phyloP scores from a whole-genome alignment of 2,113 vertebrate species.

The Recurvirostra avosetta region DNA sequence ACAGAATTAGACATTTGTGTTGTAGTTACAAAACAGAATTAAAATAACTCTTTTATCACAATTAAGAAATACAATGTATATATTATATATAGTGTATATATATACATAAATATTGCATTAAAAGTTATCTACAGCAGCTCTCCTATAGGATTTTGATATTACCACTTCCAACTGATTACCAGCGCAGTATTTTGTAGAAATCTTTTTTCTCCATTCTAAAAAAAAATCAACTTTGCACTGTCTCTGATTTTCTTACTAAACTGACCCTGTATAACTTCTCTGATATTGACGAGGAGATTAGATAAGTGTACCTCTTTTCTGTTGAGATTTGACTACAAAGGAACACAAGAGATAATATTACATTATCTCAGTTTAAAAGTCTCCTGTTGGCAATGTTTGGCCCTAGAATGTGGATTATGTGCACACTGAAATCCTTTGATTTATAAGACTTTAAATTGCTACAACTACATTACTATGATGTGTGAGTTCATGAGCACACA shows the following conservation, averaged over 20 bases:
- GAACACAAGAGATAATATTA: background rate
- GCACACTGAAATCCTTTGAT: background rate
- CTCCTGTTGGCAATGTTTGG: background rate
- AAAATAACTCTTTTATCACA: background rate
- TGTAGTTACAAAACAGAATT: background rate
- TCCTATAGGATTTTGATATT: background rate
- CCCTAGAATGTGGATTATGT: background rate
- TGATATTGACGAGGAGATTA: background rate
- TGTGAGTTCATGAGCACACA: background rate
- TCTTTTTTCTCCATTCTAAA: background rate
- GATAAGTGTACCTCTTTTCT: background rate
- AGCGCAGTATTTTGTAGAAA: background rate
- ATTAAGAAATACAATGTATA: background rate
- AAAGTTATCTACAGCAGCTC: background rate
- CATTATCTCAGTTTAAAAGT: background rate
- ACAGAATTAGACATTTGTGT: background rate
- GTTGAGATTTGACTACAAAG: background rate
- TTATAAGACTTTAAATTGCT: background rate
- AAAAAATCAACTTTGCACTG: background rate
- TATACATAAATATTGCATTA: background rate
- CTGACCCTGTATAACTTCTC: background rate
- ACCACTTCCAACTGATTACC: background rate
- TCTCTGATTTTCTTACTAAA: background rate
- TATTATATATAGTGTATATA: background rate
- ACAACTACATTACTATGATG: background rate